These are phyloP conservation scores for Hippocampus guttulatus DNA, from an alignment of 2,113 vertebrate genomes.

Conservation along the genomic window DNA sequence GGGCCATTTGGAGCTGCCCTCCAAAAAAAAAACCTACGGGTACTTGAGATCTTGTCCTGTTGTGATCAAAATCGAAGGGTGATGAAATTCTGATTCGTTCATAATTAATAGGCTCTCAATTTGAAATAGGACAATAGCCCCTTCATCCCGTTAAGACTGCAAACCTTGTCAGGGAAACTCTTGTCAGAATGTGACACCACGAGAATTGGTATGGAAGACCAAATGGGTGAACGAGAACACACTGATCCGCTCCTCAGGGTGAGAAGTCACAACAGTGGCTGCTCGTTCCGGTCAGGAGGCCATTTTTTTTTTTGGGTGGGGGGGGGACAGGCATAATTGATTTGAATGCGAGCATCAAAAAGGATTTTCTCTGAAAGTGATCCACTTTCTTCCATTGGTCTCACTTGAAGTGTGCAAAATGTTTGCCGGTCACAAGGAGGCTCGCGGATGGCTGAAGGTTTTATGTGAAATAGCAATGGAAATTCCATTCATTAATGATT, in stretches of 20 bases:
- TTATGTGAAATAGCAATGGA: background rate
- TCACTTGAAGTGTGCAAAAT: background rate
- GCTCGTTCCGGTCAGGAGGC: background rate
- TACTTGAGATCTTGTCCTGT: too few relatives aligned
- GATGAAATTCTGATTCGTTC: too few relatives aligned
- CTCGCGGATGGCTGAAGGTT: background rate
- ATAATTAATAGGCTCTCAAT: background rate
- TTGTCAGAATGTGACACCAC: background rate
- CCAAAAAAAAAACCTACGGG: too few relatives aligned
- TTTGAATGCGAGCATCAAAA: background rate
- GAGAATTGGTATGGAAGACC: background rate
- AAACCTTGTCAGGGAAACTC: background rate
- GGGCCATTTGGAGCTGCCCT: too few relatives aligned
- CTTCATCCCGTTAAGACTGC: background rate
- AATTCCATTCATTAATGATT: too few relatives aligned
- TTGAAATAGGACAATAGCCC: background rate
- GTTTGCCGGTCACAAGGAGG: background rate
- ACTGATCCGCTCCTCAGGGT: background rate
- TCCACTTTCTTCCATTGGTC: background rate
- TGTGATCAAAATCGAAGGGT: too few relatives aligned
- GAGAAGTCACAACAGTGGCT: background rate
- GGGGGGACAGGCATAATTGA: background rate
- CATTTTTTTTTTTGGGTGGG: background rate
- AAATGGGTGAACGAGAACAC: background rate
- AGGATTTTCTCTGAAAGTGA: background rate